Percentiles rank a stretch among this genome's conserved stretches.
These are phyloP conservation scores for Aspidapion aeneum DNA, from an alignment of 2,888 invertebrate genomes.

Conservation along the genomic window DNA sequence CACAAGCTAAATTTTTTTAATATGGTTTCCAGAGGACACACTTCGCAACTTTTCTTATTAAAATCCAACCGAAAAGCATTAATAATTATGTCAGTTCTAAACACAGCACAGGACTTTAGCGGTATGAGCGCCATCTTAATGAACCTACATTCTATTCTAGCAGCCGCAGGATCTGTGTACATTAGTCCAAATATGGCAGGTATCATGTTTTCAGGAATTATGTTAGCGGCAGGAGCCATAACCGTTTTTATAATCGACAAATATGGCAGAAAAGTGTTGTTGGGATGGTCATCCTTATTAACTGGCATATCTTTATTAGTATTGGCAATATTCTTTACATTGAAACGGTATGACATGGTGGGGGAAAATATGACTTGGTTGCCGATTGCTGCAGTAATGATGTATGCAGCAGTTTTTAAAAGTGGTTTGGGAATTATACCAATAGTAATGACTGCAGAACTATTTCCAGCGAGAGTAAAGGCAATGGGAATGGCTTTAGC, in stretches of 20 bases:
- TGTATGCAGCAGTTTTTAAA: slow-evolving; percentile 37
- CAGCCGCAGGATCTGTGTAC: slow-evolving; percentile 38
- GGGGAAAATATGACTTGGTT: slow-evolving; percentile 32
- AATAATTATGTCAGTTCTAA: slow-evolving; percentile 43
- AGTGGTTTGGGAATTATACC: slow-evolving; percentile 45
- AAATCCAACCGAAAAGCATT: slow-evolving; percentile 44
- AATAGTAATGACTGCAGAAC: slow-evolving; percentile 43
- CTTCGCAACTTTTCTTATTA: slow-evolving; percentile 35
- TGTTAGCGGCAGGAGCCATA: slow-evolving; percentile 39
- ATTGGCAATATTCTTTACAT: slow-evolving; percentile 40
- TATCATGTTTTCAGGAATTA: slow-evolving; percentile 41
- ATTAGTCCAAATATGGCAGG: slow-evolving; percentile 34
- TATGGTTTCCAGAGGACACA: too few relatives aligned
- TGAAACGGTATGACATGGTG: slow-evolving; percentile 36
- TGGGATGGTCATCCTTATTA: slow-evolving; percentile 38
- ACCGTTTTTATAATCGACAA: slow-evolving; percentile 41
- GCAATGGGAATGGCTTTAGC: slow-evolving; percentile 45
- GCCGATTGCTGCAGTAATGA: slow-evolving; percentile 27
- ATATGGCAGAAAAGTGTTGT: slow-evolving; percentile 41
- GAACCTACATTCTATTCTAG: slow-evolving; percentile 43
- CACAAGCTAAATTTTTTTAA: too few relatives aligned
- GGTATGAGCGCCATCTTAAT: slow-evolving; percentile 46
- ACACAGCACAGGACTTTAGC: slow-evolving; percentile 44
- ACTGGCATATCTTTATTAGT: slow-evolving; percentile 39
- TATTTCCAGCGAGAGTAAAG: slow-evolving; percentile 46